Evolutionary conservation across 2,888 invertebrate genomes (phyloP).

Genomic region (Poecilus cupreus): DNA sequence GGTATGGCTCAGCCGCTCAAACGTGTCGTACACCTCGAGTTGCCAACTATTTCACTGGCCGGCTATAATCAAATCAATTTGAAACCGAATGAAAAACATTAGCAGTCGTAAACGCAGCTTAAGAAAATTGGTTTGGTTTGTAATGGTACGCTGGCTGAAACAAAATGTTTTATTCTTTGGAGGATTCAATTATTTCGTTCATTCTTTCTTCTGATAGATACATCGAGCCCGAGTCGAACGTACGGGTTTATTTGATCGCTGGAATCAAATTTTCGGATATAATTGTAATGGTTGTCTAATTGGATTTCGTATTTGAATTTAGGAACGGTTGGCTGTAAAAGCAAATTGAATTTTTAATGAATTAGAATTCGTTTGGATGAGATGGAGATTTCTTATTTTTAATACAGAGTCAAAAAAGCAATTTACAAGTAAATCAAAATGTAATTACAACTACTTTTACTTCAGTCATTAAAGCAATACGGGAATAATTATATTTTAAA

Average conservation of each 20-base stretch:
- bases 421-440: not conserved
- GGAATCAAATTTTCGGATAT: constrained; percentile 32
- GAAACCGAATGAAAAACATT: constrained; percentile 59
- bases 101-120: constrained; percentile 52
- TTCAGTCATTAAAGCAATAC: not conserved
- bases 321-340: not conserved
- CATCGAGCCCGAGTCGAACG: not conserved
- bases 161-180: constrained; percentile 40
- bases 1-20: constrained; percentile 65
- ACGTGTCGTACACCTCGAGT: not conserved
- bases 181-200: constrained; percentile 36
- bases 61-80: constrained; percentile 59
- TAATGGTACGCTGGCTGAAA: constrained; percentile 31
- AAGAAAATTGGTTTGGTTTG: constrained; percentile 53
- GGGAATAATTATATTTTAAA: constrained; percentile 14
- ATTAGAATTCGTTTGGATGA: constrained; percentile 4
- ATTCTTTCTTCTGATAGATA: not conserved
- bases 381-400: constrained; percentile 11
- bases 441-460: constrained; percentile 5
- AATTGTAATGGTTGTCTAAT: constrained; percentile 32
- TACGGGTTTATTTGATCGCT: constrained; percentile 27
- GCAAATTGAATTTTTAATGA: constrained; percentile 26
- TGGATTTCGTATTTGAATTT: constrained; percentile 26
- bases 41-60: constrained; percentile 16
- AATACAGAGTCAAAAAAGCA: not conserved